Evolutionary conservation across 2,113 vertebrate species (phyloP).

Genomic region (Atrichornis clamosus): DNA sequence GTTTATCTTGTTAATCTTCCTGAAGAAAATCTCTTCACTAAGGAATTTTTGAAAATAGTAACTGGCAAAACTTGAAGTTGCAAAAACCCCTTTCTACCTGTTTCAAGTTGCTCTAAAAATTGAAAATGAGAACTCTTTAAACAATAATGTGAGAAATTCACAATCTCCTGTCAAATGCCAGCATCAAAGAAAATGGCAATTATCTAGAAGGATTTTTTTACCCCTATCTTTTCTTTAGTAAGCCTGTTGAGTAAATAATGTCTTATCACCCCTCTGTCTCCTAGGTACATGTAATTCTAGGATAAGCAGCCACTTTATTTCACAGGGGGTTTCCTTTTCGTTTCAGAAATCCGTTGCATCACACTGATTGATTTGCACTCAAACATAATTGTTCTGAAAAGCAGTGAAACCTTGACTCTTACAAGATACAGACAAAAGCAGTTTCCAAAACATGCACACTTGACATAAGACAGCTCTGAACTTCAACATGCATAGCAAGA

Average conservation of each 20-base stretch:
- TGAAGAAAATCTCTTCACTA: neutral
- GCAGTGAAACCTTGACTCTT: slow-evolving; percentile 38
- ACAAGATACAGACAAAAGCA: slow-evolving; percentile 15
- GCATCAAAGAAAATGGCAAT: neutral
- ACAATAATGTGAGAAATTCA: neutral
- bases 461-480: slow-evolving; percentile 56
- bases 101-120: neutral
- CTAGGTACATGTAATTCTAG: neutral
- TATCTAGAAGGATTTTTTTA: neutral
- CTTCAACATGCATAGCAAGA: slow-evolving; percentile 34
- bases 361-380: slow-evolving; percentile 47
- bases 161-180: neutral
- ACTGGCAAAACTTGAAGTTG: neutral
- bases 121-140: neutral
- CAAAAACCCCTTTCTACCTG: neutral
- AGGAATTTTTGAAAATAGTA: neutral
- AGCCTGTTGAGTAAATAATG: neutral
- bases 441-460: slow-evolving; percentile 45
- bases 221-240: neutral
- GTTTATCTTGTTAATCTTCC: neutral
- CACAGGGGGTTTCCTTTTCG: neutral
- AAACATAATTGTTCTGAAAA: slow-evolving; percentile 55
- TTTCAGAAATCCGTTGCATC: slow-evolving; percentile 46
- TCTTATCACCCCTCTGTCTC: neutral
- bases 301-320: slow-evolving; percentile 19